Evolutionary conservation across 2,888 invertebrate species (phyloP).

Genomic region (Heliconius ismenius): DNA sequence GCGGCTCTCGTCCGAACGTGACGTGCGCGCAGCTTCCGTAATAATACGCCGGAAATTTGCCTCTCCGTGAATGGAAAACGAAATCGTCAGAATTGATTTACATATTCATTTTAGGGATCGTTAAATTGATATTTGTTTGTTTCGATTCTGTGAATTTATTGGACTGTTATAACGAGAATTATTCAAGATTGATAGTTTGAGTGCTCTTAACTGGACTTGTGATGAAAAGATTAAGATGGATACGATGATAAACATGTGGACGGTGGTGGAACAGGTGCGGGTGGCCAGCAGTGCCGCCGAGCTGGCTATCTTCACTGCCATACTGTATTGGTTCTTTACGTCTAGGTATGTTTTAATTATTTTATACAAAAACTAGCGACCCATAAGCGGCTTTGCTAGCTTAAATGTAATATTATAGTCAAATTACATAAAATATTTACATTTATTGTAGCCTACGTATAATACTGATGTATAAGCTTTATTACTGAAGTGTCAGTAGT

Average conservation of each 20-base stretch:
- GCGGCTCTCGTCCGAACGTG: slow-evolving; percentile 37
- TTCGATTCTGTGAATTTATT: slow-evolving; percentile 40
- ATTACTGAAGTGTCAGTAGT: background rate
- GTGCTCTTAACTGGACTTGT: slow-evolving; percentile 64
- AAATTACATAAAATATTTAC: too few species aligned
- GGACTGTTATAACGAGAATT: slow-evolving; percentile 13
- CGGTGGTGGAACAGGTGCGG: slow-evolving; percentile 75
- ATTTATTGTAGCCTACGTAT: too few species aligned
- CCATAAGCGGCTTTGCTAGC: background rate
- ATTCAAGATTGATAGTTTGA: slow-evolving; percentile 56
- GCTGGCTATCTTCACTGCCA: slow-evolving; percentile 83
- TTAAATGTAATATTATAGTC: background rate
- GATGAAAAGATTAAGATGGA: slow-evolving; percentile 73
- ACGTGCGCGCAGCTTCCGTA: slow-evolving; percentile 32
- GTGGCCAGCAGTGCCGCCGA: slow-evolving; percentile 83
- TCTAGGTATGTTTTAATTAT: slow-evolving; percentile 74
- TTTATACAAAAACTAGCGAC: slow-evolving; percentile 7
- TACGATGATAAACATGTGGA: slow-evolving; percentile 75
- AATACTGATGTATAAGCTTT: too few species aligned
- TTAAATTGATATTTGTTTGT: slow-evolving; percentile 29
- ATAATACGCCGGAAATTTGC: background rate
- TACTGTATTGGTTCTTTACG: slow-evolving; percentile 84
- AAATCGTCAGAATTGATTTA: slow-evolving; percentile 28
- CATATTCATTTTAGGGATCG: slow-evolving; percentile 19
- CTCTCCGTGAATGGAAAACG: slow-evolving; percentile 25